Conservation (phyloP, 30 jellyfish, hydroid and myxozoan species). For the Turritopsis dohrnii region DNA sequence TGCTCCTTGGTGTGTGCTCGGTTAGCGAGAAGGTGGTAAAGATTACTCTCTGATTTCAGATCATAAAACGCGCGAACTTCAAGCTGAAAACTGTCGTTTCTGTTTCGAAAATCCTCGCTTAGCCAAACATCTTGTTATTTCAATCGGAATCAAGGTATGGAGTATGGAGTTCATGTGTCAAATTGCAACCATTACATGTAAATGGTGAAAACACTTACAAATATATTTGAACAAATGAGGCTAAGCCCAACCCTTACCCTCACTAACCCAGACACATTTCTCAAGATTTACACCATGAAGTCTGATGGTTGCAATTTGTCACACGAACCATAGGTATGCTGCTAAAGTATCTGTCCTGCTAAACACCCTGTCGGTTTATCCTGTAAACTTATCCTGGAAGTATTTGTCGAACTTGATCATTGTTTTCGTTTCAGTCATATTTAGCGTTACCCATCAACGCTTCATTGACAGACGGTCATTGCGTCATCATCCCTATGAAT, state of each 20-base stretch:
- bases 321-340: too few relatives aligned
- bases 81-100: constrained; percentile 52
- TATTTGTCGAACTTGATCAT: not conserved
- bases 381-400: not conserved
- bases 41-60: constrained; percentile 23
- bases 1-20: not conserved
- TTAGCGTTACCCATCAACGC: constrained; percentile 66
- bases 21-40: too few relatives aligned
- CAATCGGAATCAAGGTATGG: constrained; percentile 69
- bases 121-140: constrained; percentile 67
- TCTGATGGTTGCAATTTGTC: too few relatives aligned
- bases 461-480: constrained; percentile 86
- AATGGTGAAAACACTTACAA: too few relatives aligned
- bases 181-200: too few relatives aligned
- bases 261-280: too few relatives aligned
- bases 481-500: constrained; percentile 72
- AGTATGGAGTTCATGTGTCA: too few relatives aligned
- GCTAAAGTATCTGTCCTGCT: too few relatives aligned
- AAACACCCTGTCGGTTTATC: not conserved
- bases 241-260: too few relatives aligned
- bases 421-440: constrained; percentile 38
- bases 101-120: constrained; percentile 70
- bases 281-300: too few relatives aligned
- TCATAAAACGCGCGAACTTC: constrained; percentile 47
- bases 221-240: too few relatives aligned